phyloP scores from a whole-genome alignment of 2,113 vertebrate genomes.

The Ceratotherium simum region DNA sequence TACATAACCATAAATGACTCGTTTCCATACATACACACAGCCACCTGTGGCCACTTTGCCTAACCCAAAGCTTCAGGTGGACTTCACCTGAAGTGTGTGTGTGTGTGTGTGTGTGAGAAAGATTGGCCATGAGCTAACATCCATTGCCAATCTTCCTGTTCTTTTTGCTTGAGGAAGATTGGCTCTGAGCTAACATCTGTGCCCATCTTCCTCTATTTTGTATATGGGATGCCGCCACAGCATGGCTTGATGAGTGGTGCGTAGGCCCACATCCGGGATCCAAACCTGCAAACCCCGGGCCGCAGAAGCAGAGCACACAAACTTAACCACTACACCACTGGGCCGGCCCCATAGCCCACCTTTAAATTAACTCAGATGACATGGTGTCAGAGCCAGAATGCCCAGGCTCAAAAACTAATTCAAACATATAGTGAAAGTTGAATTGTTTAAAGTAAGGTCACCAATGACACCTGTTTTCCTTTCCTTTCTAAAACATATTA shows the following conservation, averaged over 20 bases:
- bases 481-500: conserved; percentile 3
- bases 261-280: no score
- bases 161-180: no score
- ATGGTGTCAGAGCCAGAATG: not conserved
- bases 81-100: not conserved
- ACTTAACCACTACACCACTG: no score
- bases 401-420: conserved; percentile 16
- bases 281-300: no score
- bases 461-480: not conserved
- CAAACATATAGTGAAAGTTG: not conserved
- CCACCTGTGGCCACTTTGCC: not conserved
- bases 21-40: not conserved
- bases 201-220: no score
- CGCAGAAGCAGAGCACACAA: no score
- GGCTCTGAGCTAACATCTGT: no score
- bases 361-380: conserved; percentile 34
- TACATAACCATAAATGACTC: not conserved
- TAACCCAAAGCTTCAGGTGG: not conserved
- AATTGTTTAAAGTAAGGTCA: not conserved
- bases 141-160: no score
- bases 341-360: not conserved
- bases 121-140: no score
- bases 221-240: no score
- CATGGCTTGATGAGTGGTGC: no score
- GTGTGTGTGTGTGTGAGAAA: no score